A percentile compares a stretch with the other conserved stretches of the same genome.
Conservation (phyloP, 2,113 vertebrate genomes). For the Dipodomys merriami region DNA sequence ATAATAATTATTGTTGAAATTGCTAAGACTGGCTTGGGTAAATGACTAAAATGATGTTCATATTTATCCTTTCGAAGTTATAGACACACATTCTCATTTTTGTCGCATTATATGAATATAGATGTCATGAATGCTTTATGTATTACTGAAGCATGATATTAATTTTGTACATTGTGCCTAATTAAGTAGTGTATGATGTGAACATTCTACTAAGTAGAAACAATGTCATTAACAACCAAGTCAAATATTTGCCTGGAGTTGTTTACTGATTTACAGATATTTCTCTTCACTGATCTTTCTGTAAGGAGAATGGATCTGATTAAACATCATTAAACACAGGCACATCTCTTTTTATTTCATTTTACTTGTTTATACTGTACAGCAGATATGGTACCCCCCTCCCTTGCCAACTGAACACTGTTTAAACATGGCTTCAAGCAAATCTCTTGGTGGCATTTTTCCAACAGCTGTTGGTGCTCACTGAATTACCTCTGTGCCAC, state of each 20-base stretch:
- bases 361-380: no score
- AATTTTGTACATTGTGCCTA: constrained; percentile 14
- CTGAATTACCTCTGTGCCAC: not conserved
- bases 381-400: no score
- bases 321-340: no score
- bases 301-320: no score
- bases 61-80: not conserved
- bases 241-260: not conserved
- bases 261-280: constrained; percentile 9
- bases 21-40: no score
- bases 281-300: constrained; percentile 7
- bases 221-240: not conserved
- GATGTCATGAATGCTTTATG: not conserved
- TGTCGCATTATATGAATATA: not conserved
- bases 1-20: no score
- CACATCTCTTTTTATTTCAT: no score
- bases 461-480: not conserved
- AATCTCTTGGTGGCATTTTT: not conserved
- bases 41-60: no score
- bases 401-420: not conserved
- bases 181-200: not conserved
- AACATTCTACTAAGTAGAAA: constrained; percentile 47
- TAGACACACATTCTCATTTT: not conserved
- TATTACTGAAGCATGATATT: not conserved
- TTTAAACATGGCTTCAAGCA: not conserved